Evolutionary conservation across 2,113 vertebrate species (phyloP).

Genomic region (Lamprotornis superbus): DNA sequence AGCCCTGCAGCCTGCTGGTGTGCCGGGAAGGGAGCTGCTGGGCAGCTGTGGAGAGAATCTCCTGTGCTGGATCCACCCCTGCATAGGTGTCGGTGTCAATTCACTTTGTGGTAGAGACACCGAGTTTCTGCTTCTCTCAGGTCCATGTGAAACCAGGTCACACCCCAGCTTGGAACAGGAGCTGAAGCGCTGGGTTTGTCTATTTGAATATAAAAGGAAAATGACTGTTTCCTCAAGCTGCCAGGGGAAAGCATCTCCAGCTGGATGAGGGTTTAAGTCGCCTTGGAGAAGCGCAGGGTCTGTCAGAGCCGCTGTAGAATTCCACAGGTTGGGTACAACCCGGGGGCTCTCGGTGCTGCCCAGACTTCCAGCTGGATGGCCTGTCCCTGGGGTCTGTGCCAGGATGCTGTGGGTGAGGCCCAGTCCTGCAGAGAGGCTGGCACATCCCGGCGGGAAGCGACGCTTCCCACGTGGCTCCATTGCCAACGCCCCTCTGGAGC

Average conservation of each 20-base stretch:
- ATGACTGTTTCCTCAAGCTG: neutral
- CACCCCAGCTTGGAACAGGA: neutral
- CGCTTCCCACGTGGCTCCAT: accelerated
- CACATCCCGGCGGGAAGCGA: accelerated
- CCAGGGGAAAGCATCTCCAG: neutral
- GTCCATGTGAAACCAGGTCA: neutral
- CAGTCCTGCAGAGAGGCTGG: accelerated
- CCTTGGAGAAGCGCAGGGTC: neutral
- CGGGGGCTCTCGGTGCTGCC: accelerated
- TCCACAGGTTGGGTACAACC: neutral
- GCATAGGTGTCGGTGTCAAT: accelerated
- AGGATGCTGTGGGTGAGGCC: accelerated
- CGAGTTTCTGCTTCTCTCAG: neutral
- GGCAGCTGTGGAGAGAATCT: accelerated
- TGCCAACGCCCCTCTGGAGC: accelerated
- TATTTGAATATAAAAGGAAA: neutral
- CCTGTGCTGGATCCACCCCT: neutral
- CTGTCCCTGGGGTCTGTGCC: neutral
- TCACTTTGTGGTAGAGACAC: neutral
- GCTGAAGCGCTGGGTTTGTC: neutral
- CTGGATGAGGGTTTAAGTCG: neutral
- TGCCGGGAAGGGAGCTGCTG: neutral
- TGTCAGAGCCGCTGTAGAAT: neutral
- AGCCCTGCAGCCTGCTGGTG: neutral
- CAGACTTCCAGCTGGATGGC: accelerated